These are phyloP conservation scores for Pseudomugil gertrudae DNA, from an alignment of 2,797 vertebrate species.

Conservation along the genomic window DNA sequence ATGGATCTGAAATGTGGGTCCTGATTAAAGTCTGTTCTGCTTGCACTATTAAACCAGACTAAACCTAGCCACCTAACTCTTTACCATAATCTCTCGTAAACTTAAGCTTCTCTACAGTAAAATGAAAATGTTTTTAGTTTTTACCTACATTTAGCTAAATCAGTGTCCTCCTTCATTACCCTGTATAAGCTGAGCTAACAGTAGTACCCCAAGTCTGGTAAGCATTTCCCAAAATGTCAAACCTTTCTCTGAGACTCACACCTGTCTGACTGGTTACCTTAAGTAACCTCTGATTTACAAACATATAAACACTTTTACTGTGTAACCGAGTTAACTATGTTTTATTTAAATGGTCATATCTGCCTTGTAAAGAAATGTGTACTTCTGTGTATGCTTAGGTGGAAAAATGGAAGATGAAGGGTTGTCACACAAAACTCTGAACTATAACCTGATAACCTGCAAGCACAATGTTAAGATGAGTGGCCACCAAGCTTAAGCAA, in stretches of 20 bases:
- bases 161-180: too few relatives aligned
- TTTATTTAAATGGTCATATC: conserved; percentile 36
- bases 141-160: background rate
- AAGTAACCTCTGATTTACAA: conserved; percentile 20
- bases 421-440: conserved; percentile 54
- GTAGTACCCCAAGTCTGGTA: conserved; percentile 4
- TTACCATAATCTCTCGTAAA: background rate
- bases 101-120: background rate
- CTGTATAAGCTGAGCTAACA: conserved; percentile 9
- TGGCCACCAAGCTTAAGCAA: conserved; percentile 50
- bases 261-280: conserved; percentile 9
- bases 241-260: conserved; percentile 13
- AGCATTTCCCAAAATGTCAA: conserved; percentile 33
- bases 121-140: background rate
- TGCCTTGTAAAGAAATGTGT: conserved; percentile 19
- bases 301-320: conserved; percentile 5
- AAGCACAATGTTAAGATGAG: conserved; percentile 48
- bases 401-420: conserved; percentile 26
- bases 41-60: background rate
- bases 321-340: conserved; percentile 11
- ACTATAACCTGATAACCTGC: conserved; percentile 48
- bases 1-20: conserved; percentile 4
- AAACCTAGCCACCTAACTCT: background rate
- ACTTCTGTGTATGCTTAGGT: conserved; percentile 32
- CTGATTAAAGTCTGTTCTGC: background rate